These are phyloP conservation scores for Eudyptes chrysolophus DNA, from an alignment of 2,113 vertebrate genomes.

Conservation along the genomic window DNA sequence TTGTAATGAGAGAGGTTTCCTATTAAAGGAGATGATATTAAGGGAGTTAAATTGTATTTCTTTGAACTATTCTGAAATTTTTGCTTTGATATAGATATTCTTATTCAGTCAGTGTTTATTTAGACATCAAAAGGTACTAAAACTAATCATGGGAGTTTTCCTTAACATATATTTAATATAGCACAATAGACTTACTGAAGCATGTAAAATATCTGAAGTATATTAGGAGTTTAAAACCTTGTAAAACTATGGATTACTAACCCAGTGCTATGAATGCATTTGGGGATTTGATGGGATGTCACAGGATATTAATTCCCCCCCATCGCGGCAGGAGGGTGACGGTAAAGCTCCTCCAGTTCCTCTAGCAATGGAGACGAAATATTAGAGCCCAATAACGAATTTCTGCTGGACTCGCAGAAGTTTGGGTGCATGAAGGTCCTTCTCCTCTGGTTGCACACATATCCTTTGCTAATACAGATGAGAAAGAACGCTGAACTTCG, in stretches of 20 bases:
- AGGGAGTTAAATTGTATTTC: conserved; percentile 19
- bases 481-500: background rate
- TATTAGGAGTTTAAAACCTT: conserved; percentile 43
- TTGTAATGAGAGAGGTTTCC: conserved; percentile 21
- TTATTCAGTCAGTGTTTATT: conserved; percentile 29
- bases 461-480: background rate
- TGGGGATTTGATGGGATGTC: conserved; percentile 39
- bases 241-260: conserved; percentile 35
- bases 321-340: background rate
- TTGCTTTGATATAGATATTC: conserved; percentile 55
- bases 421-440: background rate
- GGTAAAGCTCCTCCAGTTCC: background rate
- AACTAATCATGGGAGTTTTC: background rate
- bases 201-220: conserved; percentile 28
- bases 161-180: conserved; percentile 20
- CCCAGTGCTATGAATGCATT: background rate
- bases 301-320: conserved; percentile 47
- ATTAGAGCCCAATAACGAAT: background rate
- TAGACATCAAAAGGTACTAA: conserved; percentile 42
- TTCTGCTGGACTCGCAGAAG: background rate
- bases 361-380: background rate
- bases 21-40: conserved; percentile 12
- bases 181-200: conserved; percentile 30
- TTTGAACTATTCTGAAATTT: background rate
- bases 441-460: background rate